Evolutionary conservation across 2,113 vertebrate species (phyloP).

Genomic region (Macrotus californicus): DNA sequence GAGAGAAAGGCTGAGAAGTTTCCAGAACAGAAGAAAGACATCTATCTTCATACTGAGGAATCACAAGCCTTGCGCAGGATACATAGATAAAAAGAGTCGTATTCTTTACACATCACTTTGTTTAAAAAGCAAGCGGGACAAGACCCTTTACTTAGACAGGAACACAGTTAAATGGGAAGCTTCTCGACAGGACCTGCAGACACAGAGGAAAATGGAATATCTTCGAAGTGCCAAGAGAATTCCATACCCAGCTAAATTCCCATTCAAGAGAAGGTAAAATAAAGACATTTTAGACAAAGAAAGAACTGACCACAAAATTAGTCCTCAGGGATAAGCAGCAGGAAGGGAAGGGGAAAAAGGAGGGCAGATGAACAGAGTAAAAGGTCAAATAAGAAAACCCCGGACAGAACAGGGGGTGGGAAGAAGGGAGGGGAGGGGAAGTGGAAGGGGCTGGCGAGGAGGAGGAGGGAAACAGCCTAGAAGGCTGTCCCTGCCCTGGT

Average conservation of each 20-base stretch:
- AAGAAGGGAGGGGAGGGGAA: accelerated
- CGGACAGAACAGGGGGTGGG: not conserved
- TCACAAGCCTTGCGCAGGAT: not conserved
- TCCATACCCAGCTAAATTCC: not conserved
- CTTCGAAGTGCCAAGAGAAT: not conserved
- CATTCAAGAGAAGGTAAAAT: not conserved
- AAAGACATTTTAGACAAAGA: not conserved
- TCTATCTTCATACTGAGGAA: not conserved
- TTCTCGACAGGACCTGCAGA: not conserved
- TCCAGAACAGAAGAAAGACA: not conserved
- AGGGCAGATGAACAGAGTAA: not conserved
- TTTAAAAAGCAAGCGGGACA: not conserved
- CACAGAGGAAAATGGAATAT: not conserved
- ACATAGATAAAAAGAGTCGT: not conserved
- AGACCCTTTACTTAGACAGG: not conserved
- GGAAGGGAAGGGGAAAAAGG: not conserved
- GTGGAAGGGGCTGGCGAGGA: not conserved
- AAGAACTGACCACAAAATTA: not conserved
- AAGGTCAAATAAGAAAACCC: not conserved
- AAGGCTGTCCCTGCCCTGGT: not conserved
- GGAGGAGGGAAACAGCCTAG: not conserved
- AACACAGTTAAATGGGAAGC: not conserved
- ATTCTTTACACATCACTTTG: not conserved
- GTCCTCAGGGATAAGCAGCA: not conserved
- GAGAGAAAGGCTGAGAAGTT: not conserved